Conservation (phyloP, 2,888 invertebrate species). For the Drosophila fungiperda region DNA sequence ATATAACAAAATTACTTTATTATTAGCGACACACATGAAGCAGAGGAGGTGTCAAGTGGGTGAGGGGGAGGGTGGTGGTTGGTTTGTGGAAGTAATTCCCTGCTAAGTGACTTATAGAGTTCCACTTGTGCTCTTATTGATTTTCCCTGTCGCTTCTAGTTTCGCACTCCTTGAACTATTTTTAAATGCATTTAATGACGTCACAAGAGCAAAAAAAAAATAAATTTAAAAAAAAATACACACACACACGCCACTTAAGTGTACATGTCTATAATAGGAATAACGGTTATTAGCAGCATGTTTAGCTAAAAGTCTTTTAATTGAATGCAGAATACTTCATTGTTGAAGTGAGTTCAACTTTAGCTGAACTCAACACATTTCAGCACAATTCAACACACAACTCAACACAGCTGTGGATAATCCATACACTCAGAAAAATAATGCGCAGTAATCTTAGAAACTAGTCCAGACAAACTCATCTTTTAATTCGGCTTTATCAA, state of each 20-base stretch:
- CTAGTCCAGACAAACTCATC: not conserved
- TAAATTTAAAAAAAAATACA: not conserved
- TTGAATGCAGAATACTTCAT: not conserved
- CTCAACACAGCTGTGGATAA: not conserved
- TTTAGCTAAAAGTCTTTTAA: conserved; percentile 10
- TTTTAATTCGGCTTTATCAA: no score
- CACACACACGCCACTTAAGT: conserved; percentile 25
- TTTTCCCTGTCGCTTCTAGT: conserved; percentile 36
- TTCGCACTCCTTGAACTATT: conserved; percentile 52
- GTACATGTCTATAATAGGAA: conserved; percentile 20
- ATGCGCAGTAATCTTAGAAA: not conserved
- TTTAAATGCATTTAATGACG: conserved; percentile 50
- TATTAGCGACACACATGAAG: conserved; percentile 18
- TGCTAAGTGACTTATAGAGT: conserved; percentile 5
- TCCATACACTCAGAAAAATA: not conserved
- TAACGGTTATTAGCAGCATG: conserved; percentile 13
- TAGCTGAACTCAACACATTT: not conserved
- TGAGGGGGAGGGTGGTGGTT: not conserved
- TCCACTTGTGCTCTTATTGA: conserved; percentile 42
- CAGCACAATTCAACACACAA: not conserved
- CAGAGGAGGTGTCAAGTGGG: no score
- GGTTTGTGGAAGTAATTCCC: not conserved
- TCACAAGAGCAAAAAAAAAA: conserved; percentile 27
- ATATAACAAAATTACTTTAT: conserved; percentile 50
- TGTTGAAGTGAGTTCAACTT: not conserved